Conservation (phyloP, 2,888 invertebrate species). For the Xylocampa areola region DNA sequence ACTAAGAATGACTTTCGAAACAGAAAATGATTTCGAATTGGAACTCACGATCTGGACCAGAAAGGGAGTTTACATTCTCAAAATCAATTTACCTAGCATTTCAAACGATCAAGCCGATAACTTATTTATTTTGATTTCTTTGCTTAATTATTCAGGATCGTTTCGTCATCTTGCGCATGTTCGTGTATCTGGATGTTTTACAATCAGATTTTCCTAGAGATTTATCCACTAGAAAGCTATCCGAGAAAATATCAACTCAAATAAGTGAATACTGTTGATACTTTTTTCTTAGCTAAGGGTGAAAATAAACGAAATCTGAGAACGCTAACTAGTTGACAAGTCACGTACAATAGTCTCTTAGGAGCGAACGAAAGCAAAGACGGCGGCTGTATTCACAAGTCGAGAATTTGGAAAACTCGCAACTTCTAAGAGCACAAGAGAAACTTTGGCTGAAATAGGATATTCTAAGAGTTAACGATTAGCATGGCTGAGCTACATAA, state of each 20-base stretch:
- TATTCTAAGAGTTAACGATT: constrained; percentile 38
- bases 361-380: constrained; percentile 36
- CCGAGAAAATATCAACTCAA: constrained; percentile 14
- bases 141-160: no score
- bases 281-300: constrained; percentile 31
- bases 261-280: constrained; percentile 36
- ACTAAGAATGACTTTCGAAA: no score
- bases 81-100: no score
- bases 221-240: not conserved
- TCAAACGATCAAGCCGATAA: no score
- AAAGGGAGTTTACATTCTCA: no score
- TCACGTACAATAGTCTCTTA: constrained; percentile 54
- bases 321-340: constrained; percentile 50
- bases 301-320: constrained; percentile 46
- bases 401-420: constrained; percentile 47
- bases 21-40: not conserved
- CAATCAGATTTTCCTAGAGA: no score
- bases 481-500: constrained; percentile 30
- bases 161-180: no score
- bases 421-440: constrained; percentile 41
- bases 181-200: no score
- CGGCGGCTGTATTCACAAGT: constrained; percentile 33
- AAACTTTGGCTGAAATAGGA: constrained; percentile 45
- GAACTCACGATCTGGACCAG: constrained; percentile 11
- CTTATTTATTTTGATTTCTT: no score